These are phyloP conservation scores for Epinephelus malabaricus DNA, from an alignment of 2,797 vertebrate species.

Conservation along the genomic window DNA sequence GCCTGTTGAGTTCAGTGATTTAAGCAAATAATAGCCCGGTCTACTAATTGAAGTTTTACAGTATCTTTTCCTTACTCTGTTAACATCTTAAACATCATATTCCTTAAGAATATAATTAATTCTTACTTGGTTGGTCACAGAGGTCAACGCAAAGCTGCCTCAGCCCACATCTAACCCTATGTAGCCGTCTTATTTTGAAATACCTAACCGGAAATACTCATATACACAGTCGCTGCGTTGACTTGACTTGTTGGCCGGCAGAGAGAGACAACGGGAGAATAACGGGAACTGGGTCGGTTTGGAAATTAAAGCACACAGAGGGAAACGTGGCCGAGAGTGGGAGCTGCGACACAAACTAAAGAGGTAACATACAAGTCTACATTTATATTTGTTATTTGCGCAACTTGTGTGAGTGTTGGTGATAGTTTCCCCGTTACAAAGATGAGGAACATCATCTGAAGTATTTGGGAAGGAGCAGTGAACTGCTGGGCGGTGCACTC, in stretches of 20 bases:
- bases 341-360: background rate
- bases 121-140: no score
- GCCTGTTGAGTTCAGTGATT: no score
- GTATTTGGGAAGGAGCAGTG: constrained; percentile 52
- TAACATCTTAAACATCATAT: no score
- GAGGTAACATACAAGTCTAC: constrained; percentile 36
- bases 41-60: no score
- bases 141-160: no score
- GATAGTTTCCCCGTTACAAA: constrained; percentile 35
- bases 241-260: background rate
- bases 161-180: no score
- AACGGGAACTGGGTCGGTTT: constrained; percentile 65
- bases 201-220: fast-evolving
- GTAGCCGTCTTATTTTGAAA: constrained; percentile 62
- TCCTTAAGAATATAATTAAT: no score
- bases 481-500: constrained; percentile 60
- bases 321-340: background rate
- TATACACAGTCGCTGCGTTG: background rate
- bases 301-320: constrained; percentile 48
- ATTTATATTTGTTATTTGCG: background rate
- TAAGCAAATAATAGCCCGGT: no score
- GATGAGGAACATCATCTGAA: constrained; percentile 58
- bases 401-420: constrained; percentile 15
- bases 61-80: no score
- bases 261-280: constrained; percentile 40